Evolutionary conservation across 1,140 invertebrate species (phyloP), one percentile per base, ranked within the genome.

Genomic region (Apis cerana): DNA sequence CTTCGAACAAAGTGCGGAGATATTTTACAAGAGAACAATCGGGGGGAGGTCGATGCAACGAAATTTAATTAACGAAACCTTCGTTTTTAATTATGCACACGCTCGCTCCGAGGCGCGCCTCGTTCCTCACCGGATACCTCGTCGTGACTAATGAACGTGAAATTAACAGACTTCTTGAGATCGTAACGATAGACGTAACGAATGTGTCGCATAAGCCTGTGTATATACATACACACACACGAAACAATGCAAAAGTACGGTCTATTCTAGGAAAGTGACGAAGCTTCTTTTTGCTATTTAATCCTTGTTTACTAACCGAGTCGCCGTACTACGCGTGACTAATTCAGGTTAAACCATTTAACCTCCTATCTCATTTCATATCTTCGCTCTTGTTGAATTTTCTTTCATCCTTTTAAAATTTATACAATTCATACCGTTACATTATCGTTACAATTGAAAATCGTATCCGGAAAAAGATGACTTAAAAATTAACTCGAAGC

Each of bases 131-230:
- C 11, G 56, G 68, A 61, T 75, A 27, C 70, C 56, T 65, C 52
- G 33, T 48, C 33, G 33, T 43, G 58, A 64, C 62, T 67, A 75
- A 58, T 58, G 62, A 81, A 75, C 71, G 71, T 21, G 43, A 59
- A 75, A 75, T 81, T 81, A 81, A 81, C 19, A 17, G 50, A 75
- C n/a, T 58, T 75, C 72, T 74, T 75, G 48, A 50, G 72, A 75
- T 68, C 43, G 33, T 27, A 43, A 68, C 79, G 62, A 56, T 33
- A 27, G 23, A n/a, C 19, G 13, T 65, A 56, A 80, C 74, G 50
- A 72, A 54, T 27, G 33, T 48, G 54, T 74, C 33, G 21, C 19
- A 67, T 75, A 75, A 72, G 64, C 62, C 50, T 56, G 61, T n/a
- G 65, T n/a, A 52, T 23, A 21, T 23, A n/a, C 8, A 7, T 2